Base-by-base conservation (phyloP, 2,888 invertebrate genomes). In the Itoplectis maculator region DNA sequence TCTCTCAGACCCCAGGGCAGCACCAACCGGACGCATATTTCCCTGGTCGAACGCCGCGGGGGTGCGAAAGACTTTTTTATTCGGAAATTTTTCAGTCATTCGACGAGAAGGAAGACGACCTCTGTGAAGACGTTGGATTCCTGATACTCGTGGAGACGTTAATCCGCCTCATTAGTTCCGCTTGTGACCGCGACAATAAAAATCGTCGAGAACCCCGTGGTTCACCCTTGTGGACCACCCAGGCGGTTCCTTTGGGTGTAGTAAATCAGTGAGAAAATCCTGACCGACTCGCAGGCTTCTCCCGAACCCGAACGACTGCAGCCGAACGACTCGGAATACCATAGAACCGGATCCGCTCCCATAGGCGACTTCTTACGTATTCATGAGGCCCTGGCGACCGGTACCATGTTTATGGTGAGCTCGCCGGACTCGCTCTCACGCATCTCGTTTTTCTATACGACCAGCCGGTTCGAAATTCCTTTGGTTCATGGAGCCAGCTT, bases 151-250 rank as follows among this genome's bases (percentile, higher is more conserved):
- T 65, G 23, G 75, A 87, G 87, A 89, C 88, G 86, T 85, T 89
- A 90, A 90, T 90, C 88, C 88, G 82, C 85, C 81, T 87, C 86
- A 87, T 89, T 89, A 89, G 86, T 63, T 59, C 69, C 66, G 56
- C 37, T 23, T 65, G 63, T 42, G 13, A 83, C 78, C 79, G 68
- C 83, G 54, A 37, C 13, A 29, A 70, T 40, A 42, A 29, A 69
- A 74, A 66, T 82, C 69, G 47, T 49, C 47, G 13, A 49, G 61
- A 45, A 29, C 56, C 61, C 83, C 61, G 84, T 84, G 79, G 45
- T 74, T 70, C n/a, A n/a, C n/a, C n/a, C n/a, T 69, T 84, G 82
- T 85, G 79, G 73, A 74, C 51, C 76, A 63, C 73, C 77, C 72
- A n/a, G 66, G 18, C 11, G 37, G n/a, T n/a, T 29, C 40, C 54